Base-by-base conservation (phyloP, 2,888 invertebrate genomes). In the Onchidella celtica region DNA sequence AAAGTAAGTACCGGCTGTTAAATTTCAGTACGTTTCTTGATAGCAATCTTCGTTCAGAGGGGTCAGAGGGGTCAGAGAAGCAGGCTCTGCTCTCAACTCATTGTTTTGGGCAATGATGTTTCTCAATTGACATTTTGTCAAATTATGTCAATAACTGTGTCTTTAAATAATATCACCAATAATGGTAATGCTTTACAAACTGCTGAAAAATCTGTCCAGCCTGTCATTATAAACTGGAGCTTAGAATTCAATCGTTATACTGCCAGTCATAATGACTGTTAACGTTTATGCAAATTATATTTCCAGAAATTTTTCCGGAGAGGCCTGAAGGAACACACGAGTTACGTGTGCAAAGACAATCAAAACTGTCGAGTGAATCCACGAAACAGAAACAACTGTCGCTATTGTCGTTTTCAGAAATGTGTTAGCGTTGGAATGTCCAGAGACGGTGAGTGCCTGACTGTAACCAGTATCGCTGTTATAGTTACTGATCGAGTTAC, bases 301-400 rank as follows among this genome's bases (percentile, higher is more conserved):
- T 82, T 85, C 1, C 87, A 92, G 92, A 92, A 92, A 88, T 92
- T 92, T 86, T 92, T 91, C 86, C 88, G 92, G 36, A 88, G 92
- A 65, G 91, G 91, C 24, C 83, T 91, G 79, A 88, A 89, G 34
- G 92, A 92, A 73, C 87, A 89, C 73, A 86, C 86, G 34, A 88
- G 88, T 38, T 92, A 92, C 84, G 84, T 87, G n/a, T 92, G 92
- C 80, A 90, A 91, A 75, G 86, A 84, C 24, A 86, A 87, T 36
- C 86, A 87, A 72, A 84, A 82, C 27, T 92, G 92, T 70, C 79
- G 85, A 21, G 89, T 92, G 70, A 92, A 90, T 75, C 92, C 92
- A 4, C 87, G 91, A 24, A 92, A 89, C 83, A 85, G 92, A 36
- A 92, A 92, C 84, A 89, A 88, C 84, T 92, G 92, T 78, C 88